phyloP scores from a whole-genome alignment of 2,113 vertebrate genomes.

The Prionailurus bengalensis region DNA sequence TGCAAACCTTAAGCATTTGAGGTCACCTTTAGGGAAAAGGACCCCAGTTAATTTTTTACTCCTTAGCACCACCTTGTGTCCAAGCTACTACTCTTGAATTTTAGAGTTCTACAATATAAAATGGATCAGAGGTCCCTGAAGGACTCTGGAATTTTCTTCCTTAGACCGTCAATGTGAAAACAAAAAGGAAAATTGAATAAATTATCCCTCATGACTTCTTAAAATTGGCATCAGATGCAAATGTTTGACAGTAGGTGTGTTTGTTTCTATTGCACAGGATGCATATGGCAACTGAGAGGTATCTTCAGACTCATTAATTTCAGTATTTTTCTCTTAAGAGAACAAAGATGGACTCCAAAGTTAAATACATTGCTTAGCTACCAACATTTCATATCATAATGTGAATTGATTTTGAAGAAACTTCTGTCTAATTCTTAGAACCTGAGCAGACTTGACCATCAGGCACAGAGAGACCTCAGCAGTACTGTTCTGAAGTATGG shows the following conservation, averaged over 20 bases:
- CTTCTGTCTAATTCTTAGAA: neutral
- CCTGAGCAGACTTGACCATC: neutral
- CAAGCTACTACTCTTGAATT: constrained; percentile 33
- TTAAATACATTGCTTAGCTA: constrained; percentile 26
- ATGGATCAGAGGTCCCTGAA: neutral
- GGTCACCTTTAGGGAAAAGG: constrained; percentile 50
- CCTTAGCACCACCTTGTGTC: constrained; percentile 81
- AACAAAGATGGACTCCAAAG: constrained; percentile 10
- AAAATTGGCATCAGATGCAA: constrained; percentile 1
- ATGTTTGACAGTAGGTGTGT: neutral
- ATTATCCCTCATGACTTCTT: neutral
- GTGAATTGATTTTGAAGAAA: neutral
- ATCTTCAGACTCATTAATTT: neutral
- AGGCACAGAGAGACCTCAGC: neutral
- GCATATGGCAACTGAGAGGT: neutral
- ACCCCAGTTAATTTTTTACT: constrained; percentile 71
- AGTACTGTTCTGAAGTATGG: neutral
- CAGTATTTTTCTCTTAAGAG: neutral
- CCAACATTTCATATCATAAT: neutral
- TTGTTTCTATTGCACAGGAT: neutral
- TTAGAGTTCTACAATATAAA: neutral
- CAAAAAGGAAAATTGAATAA: neutral
- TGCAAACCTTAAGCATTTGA: neutral
- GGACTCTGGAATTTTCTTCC: neutral
- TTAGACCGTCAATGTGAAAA: constrained; percentile 7